Percentiles rank a stretch among this genome's conserved stretches.
These are phyloP conservation scores for Danio jaintianensis DNA, from an alignment of 2,797 vertebrate genomes.

Conservation along the genomic window DNA sequence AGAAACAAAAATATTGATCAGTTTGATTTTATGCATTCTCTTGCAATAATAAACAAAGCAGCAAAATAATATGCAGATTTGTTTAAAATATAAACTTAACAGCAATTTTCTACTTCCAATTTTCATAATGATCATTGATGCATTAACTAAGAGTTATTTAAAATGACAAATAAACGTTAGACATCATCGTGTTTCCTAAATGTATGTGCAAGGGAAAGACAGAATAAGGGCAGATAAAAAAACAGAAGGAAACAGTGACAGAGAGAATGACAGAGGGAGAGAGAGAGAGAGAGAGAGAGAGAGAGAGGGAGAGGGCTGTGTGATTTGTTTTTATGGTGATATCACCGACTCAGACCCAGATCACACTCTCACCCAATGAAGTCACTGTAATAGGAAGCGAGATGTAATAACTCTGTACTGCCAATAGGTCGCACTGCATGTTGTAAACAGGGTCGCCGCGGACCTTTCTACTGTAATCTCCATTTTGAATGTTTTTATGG, in stretches of 20 bases:
- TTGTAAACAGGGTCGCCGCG: constrained; percentile 65
- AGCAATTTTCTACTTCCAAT: background rate
- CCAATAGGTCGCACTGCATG: constrained; percentile 69
- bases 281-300: too few species aligned
- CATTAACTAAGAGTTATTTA: background rate
- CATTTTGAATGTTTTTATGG: constrained; percentile 87
- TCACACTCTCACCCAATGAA: background rate
- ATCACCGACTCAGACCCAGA: background rate
- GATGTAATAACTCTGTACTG: constrained; percentile 46
- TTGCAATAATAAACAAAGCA: too few species aligned
- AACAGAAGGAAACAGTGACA: background rate
- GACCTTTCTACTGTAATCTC: constrained; percentile 72
- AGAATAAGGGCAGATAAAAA: background rate
- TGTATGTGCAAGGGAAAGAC: background rate
- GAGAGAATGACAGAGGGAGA: too few species aligned
- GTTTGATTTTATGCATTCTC: too few species aligned
- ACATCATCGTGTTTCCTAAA: too few species aligned
- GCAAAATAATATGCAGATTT: too few species aligned
- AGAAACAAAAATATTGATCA: too few species aligned
- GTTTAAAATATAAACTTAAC: background rate
- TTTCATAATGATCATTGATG: background rate
- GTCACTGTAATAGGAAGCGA: constrained; percentile 4
- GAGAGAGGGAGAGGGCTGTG: background rate
- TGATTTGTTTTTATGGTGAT: background rate
- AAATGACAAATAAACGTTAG: background rate